Evolutionary conservation across 2,888 invertebrate genomes (phyloP).

Genomic region (Tachina lurida): DNA sequence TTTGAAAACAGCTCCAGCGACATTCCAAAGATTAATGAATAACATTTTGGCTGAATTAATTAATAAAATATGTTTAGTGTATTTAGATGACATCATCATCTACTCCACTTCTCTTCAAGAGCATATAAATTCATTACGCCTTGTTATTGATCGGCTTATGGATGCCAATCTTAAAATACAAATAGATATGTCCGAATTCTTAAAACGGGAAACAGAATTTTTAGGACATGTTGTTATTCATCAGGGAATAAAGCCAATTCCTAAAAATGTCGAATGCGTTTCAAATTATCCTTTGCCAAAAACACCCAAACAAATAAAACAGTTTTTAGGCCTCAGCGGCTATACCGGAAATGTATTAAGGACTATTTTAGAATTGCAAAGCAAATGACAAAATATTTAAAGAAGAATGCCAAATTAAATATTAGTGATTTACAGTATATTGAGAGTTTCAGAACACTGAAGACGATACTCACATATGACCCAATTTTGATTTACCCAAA

Average conservation of each 20-base stretch:
- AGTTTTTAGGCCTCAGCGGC: too few relatives aligned
- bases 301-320: neutral
- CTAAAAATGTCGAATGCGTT: neutral
- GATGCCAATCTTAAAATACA: neutral
- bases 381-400: too few relatives aligned
- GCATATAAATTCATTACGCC: constrained; percentile 6
- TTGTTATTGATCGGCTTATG: neutral
- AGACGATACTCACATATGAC: too few relatives aligned
- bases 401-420: too few relatives aligned
- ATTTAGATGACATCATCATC: neutral
- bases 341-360: too few relatives aligned
- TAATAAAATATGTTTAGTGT: neutral
- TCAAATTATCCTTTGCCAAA: neutral
- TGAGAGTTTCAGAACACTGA: too few relatives aligned
- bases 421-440: too few relatives aligned
- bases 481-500: neutral
- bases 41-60: neutral
- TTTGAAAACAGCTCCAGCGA: too few relatives aligned
- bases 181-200: neutral
- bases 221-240: neutral
- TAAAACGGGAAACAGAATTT: neutral
- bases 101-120: constrained; percentile 36
- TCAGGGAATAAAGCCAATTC: neutral
- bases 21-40: neutral
- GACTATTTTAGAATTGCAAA: too few relatives aligned